These are phyloP conservation scores for Tethya wilhelma DNA, from an alignment of 37 sponge, comb jelly and placozoan species.

Conservation along the genomic window DNA sequence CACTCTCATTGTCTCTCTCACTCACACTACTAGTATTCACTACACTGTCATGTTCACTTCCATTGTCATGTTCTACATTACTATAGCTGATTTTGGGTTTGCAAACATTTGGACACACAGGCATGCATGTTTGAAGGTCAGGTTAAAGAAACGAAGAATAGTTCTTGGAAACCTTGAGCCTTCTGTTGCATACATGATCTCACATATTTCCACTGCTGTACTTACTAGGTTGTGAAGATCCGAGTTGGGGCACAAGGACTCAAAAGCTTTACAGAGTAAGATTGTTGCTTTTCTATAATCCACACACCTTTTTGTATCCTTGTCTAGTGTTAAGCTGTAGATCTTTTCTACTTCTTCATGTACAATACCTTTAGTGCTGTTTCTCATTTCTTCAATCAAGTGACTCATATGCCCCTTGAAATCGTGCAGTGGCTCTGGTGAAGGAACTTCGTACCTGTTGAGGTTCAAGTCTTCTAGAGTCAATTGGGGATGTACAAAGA, in stretches of 20 bases:
- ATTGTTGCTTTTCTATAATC: background rate
- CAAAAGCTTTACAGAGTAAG: constrained; percentile 1
- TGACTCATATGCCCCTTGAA: background rate
- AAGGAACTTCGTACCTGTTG: background rate
- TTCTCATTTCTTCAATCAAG: background rate
- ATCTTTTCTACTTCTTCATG: background rate
- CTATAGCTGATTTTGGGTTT: background rate
- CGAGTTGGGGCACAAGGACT: background rate
- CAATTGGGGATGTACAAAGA: background rate
- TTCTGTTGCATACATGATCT: background rate
- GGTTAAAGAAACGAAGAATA: background rate
- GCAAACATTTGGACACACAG: constrained; percentile 1
- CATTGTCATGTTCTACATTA: too few species aligned
- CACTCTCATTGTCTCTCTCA: too few species aligned
- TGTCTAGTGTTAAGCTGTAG: background rate
- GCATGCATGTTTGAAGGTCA: background rate
- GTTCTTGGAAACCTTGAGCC: background rate
- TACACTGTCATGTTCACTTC: too few species aligned
- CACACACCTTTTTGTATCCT: background rate
- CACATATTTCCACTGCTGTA: background rate
- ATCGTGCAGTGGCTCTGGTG: too few species aligned
- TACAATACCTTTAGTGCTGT: too few species aligned
- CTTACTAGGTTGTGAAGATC: background rate
- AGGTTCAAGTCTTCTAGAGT: background rate
- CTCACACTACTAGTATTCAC: too few species aligned